phyloP scores from a whole-genome alignment of 2,888 invertebrate species.

The Coremacera marginata region DNA sequence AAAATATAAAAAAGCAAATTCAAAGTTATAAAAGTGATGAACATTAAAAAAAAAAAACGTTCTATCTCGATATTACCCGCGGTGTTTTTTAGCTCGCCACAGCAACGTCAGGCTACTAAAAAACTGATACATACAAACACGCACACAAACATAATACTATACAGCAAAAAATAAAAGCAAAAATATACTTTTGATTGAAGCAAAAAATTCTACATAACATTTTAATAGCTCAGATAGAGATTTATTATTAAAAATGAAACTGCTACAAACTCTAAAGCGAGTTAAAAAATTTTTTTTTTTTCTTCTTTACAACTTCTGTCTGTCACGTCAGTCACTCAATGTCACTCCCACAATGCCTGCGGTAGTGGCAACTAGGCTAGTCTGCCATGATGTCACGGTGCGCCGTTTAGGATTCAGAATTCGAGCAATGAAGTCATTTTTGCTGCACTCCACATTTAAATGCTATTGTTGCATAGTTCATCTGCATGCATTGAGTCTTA shows the following conservation, averaged over 20 bases:
- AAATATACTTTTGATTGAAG: background rate
- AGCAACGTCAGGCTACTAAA: too few species aligned
- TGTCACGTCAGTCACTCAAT: background rate
- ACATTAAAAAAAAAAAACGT: too few species aligned
- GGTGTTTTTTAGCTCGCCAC: too few species aligned
- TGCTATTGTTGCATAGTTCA: too few species aligned
- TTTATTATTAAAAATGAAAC: background rate
- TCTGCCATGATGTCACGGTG: conserved; percentile 5
- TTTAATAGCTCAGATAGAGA: conserved; percentile 26
- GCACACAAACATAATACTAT: too few species aligned
- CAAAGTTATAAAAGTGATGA: too few species aligned
- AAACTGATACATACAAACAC: background rate
- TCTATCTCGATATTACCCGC: too few species aligned
- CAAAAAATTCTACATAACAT: conserved; percentile 6
- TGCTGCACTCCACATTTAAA: too few species aligned
- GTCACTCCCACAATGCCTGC: background rate
- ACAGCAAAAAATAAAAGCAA: background rate
- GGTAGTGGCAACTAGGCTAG: conserved; percentile 1
- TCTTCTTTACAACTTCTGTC: background rate
- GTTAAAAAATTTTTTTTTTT: background rate
- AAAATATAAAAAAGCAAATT: too few species aligned
- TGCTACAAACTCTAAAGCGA: background rate
- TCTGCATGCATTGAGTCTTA: too few species aligned
- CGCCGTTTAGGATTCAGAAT: background rate
- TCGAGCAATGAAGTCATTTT: background rate